phyloP scores from a whole-genome alignment of 1,140 invertebrate species.

The Leptopilina boulardi region DNA sequence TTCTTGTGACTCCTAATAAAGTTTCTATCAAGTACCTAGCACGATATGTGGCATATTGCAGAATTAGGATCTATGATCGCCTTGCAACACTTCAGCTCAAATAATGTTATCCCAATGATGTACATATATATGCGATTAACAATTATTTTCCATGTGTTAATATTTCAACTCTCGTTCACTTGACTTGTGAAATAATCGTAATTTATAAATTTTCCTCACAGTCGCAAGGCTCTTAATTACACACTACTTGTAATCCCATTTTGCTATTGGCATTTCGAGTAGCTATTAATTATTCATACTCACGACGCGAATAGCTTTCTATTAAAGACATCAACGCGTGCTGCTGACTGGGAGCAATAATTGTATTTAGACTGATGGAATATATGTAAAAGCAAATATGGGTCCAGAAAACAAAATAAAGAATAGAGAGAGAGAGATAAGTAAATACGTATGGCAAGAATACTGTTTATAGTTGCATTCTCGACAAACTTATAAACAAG shows the following conservation, averaged over 20 bases:
- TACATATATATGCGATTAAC: background rate
- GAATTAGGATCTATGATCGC: background rate
- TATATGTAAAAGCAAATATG: background rate
- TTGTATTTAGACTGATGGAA: background rate
- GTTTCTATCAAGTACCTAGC: background rate
- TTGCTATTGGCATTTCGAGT: constrained; percentile 9
- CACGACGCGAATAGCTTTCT: constrained; percentile 4
- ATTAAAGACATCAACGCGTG: constrained; percentile 3
- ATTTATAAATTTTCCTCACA: constrained; percentile 9
- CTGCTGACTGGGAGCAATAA: background rate
- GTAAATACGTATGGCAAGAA: too few relatives aligned
- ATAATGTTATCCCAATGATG: background rate
- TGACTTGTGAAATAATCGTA: constrained; percentile 7
- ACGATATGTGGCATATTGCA: background rate
- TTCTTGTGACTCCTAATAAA: too few relatives aligned
- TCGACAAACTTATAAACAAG: background rate
- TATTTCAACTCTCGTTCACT: background rate
- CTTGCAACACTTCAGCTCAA: background rate
- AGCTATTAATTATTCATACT: constrained; percentile 26
- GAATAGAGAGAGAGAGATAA: background rate
- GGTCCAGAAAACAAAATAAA: background rate
- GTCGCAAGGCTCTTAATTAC: constrained; percentile 13
- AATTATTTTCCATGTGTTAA: constrained; percentile 16
- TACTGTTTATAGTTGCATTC: background rate
- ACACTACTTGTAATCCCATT: constrained; percentile 14